Percentiles rank a stretch among this genome's conserved stretches.
These are phyloP conservation scores for Drosophila busckii DNA, from an alignment of 1,140 invertebrate species.

Conservation along the genomic window DNA sequence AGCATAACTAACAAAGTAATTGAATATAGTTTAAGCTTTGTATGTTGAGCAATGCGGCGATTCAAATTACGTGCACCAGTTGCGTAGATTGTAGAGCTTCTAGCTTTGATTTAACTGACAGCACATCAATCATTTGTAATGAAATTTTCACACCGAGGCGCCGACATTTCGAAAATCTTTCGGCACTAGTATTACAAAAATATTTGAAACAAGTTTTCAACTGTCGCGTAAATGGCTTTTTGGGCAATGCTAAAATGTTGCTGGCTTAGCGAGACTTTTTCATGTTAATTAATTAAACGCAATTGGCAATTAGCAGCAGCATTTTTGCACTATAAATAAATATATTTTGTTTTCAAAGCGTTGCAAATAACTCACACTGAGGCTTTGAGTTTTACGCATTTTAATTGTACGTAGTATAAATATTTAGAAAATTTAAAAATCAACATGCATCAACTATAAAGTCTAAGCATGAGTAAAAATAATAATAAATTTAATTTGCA, in stretches of 20 bases:
- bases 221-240: slow-evolving; percentile 34
- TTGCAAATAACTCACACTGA: slow-evolving; percentile 30
- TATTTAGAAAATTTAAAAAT: no score
- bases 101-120: slow-evolving; percentile 4
- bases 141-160: slow-evolving; percentile 2
- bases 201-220: slow-evolving; percentile 36
- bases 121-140: slow-evolving; percentile 47
- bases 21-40: slow-evolving; percentile 50
- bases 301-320: slow-evolving; percentile 58
- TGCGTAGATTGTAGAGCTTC: slow-evolving; percentile 15
- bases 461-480: no score
- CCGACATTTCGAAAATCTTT: slow-evolving; percentile 45
- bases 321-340: slow-evolving; percentile 39
- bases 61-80: slow-evolving; percentile 32
- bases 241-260: slow-evolving; percentile 1
- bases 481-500: slow-evolving; percentile 66
- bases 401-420: no score
- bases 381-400: background rate
- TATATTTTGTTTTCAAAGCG: background rate
- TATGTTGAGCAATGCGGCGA: slow-evolving; percentile 36
- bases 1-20: slow-evolving; percentile 39
- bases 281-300: slow-evolving; percentile 64
- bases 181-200: slow-evolving; percentile 12
- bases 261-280: slow-evolving; percentile 3
- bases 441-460: no score